A percentile compares a stretch with the other conserved stretches of the same genome.
phyloP scores from a whole-genome alignment of 2,888 invertebrate genomes.

The Sipunculus nudus region DNA sequence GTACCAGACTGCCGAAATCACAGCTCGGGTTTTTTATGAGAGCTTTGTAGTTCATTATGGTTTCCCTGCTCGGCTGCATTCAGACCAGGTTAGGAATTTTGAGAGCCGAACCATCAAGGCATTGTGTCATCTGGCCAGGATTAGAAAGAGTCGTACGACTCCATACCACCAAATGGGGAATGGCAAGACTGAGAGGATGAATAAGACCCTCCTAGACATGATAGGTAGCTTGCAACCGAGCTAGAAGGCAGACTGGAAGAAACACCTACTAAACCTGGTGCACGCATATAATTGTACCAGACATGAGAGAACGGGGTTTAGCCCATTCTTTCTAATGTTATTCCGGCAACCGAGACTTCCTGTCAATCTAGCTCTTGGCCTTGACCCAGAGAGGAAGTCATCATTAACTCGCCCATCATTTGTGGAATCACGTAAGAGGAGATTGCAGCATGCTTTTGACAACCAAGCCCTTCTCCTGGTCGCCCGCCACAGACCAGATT shows the following conservation, averaged over 20 bases:
- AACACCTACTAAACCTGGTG: constrained; percentile 29
- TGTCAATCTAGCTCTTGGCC: constrained; percentile 1
- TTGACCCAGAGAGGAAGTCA: no score
- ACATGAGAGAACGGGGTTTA: constrained; percentile 7
- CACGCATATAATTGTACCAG: constrained; percentile 18
- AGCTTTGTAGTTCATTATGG: constrained; percentile 33
- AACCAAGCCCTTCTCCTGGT: no score
- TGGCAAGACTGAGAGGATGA: constrained; percentile 39
- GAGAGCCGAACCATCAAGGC: background rate
- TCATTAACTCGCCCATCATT: no score
- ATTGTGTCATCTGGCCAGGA: background rate
- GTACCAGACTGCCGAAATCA: constrained; percentile 27
- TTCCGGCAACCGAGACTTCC: constrained; percentile 2
- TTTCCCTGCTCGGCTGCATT: constrained; percentile 13
- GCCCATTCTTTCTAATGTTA: constrained; percentile 7
- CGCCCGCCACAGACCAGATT: no score
- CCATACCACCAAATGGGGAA: constrained; percentile 28
- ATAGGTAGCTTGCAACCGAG: constrained; percentile 25
- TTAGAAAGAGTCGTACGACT: constrained; percentile 8
- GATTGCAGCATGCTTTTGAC: no score
- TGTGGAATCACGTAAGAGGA: no score
- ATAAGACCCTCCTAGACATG: constrained; percentile 35
- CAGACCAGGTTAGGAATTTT: constrained; percentile 9
- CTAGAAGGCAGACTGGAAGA: constrained; percentile 34
- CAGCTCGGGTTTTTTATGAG: constrained; percentile 30